These are phyloP conservation scores for Antitype chi DNA, from an alignment of 2,888 invertebrate genomes.

Conservation along the genomic window DNA sequence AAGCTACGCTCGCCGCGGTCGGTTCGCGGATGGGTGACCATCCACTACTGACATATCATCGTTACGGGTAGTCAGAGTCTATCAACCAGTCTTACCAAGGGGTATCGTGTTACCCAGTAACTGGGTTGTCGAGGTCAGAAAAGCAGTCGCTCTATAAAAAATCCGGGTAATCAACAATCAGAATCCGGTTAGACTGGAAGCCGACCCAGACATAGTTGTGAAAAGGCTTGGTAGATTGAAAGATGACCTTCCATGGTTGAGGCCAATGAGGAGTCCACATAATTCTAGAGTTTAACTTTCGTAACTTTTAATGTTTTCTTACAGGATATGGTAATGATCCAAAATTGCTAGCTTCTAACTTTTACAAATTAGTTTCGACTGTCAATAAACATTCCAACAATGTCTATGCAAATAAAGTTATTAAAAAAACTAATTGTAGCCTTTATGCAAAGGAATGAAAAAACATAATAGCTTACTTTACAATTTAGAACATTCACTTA, in stretches of 20 bases:
- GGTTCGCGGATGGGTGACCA: too few relatives aligned
- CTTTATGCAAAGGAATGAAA: slow-evolving; percentile 38
- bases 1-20: too few relatives aligned
- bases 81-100: too few relatives aligned
- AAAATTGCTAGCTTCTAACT: slow-evolving; percentile 19
- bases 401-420: slow-evolving; percentile 30
- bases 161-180: too few relatives aligned
- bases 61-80: too few relatives aligned
- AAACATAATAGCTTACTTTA: slow-evolving; percentile 31
- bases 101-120: too few relatives aligned
- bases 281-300: background rate
- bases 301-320: slow-evolving; percentile 8
- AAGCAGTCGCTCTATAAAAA: too few relatives aligned
- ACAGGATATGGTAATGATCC: slow-evolving; percentile 34
- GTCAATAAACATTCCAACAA: slow-evolving; percentile 15
- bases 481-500: slow-evolving; percentile 56
- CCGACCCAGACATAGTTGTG: too few relatives aligned
- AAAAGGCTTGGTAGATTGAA: too few relatives aligned
- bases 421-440: slow-evolving; percentile 46
- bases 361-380: slow-evolving; percentile 20
- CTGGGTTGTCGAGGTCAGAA: too few relatives aligned
- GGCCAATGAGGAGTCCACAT: background rate
- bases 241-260: background rate
- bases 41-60: too few relatives aligned
- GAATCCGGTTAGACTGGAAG: too few relatives aligned